phyloP scores from a whole-genome alignment of 2,113 vertebrate species.

The Rhegmatorhina hoffmannsi region DNA sequence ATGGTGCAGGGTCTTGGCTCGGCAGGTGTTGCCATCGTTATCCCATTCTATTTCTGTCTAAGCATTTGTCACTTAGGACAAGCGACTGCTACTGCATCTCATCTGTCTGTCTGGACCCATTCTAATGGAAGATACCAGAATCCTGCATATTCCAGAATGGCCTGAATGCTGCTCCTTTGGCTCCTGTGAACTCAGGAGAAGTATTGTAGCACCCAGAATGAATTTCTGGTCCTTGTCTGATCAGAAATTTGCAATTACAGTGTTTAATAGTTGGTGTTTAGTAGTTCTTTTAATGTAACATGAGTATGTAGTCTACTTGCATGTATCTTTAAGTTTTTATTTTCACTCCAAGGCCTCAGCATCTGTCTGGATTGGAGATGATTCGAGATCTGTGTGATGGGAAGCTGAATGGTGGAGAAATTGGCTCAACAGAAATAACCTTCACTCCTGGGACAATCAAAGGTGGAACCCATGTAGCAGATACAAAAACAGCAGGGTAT shows the following conservation, averaged over 20 bases:
- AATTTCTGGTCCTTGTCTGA: neutral
- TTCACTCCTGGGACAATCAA: slow-evolving; percentile 89
- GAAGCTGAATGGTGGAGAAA: slow-evolving; percentile 85
- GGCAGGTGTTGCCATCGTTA: neutral
- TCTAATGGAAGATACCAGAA: neutral
- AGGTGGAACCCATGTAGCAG: slow-evolving; percentile 86
- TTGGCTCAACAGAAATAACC: slow-evolving; percentile 90
- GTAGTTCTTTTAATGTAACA: neutral
- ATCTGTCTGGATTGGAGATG: slow-evolving; percentile 90
- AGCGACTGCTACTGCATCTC: neutral
- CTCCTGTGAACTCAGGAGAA: neutral
- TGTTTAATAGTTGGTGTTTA: neutral
- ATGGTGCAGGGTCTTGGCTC: neutral
- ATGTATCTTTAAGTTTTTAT: slow-evolving; percentile 9
- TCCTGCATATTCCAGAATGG: neutral
- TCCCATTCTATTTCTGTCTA: neutral
- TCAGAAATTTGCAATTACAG: neutral
- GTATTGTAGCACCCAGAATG: neutral
- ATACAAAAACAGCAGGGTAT: slow-evolving; percentile 91
- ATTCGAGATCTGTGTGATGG: slow-evolving; percentile 88
- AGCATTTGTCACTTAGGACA: neutral
- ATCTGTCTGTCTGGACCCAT: neutral
- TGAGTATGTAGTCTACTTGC: neutral
- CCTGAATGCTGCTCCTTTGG: neutral
- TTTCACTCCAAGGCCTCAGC: slow-evolving; percentile 86